Evolutionary conservation across 2,113 vertebrate genomes (phyloP).

Genomic region (Gallinago jamesoni): DNA sequence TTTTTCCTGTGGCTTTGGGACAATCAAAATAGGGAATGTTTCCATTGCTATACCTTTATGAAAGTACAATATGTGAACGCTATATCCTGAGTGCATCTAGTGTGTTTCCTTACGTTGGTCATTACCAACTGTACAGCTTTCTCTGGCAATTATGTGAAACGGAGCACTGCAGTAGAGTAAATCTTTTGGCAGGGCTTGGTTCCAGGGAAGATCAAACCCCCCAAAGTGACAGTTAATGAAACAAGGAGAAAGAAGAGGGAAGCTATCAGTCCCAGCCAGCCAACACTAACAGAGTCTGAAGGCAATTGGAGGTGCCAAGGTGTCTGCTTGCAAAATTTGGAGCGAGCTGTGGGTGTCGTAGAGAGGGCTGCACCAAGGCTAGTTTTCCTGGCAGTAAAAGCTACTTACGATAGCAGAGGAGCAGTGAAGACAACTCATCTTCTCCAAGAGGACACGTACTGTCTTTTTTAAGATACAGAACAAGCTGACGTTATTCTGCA

Average conservation of each 20-base stretch:
- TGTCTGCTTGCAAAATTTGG: constrained; percentile 64
- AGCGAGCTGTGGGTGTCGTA: neutral
- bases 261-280: constrained; percentile 45
- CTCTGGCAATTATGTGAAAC: constrained; percentile 63
- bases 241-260: constrained; percentile 56
- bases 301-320: constrained; percentile 58
- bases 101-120: constrained; percentile 43
- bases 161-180: constrained; percentile 46
- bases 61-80: constrained; percentile 24
- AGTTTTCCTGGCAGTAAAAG: neutral
- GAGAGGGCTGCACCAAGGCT: neutral
- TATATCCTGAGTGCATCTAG: constrained; percentile 8
- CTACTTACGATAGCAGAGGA: neutral
- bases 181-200: constrained; percentile 31
- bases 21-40: constrained; percentile 76
- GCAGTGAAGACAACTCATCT: neutral
- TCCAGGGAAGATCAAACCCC: constrained; percentile 70
- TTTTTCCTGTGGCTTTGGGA: constrained; percentile 72
- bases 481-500: neutral
- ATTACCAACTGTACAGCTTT: constrained; percentile 21
- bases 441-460: neutral
- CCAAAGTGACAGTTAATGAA: constrained; percentile 60
- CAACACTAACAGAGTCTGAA: constrained; percentile 69
- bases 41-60: constrained; percentile 63
- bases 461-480: neutral